Conservation (phyloP, 2,797 vertebrate genomes). For the Hydrophis major region DNA sequence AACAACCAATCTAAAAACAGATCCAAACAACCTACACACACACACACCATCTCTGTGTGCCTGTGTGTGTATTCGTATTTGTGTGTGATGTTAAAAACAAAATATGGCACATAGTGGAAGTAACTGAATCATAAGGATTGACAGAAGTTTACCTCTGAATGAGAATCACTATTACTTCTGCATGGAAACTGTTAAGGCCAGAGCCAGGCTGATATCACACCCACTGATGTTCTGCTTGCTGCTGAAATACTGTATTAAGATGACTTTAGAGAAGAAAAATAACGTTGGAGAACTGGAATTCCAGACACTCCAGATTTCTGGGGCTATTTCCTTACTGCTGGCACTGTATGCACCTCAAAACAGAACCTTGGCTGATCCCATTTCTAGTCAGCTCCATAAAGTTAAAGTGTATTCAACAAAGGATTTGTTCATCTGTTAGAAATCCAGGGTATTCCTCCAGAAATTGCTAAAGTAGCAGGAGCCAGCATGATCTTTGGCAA, state of each 20-base stretch:
- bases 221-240: neutral
- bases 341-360: neutral
- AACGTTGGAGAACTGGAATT: neutral
- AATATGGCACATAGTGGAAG: neutral
- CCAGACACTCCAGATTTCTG: too few relatives aligned
- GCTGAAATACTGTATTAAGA: neutral
- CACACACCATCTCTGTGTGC: neutral
- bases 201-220: neutral
- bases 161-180: neutral
- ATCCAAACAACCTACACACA: neutral
- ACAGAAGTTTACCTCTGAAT: neutral
- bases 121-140: neutral
- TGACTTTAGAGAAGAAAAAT: neutral
- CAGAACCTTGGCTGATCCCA: neutral
- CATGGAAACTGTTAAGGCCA: neutral
- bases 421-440: neutral
- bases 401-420: too few relatives aligned
- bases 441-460: neutral
- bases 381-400: neutral
- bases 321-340: neutral
- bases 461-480: neutral
- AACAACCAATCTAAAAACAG: neutral
- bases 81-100: neutral
- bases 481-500: neutral
- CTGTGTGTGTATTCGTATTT: neutral